Evolutionary conservation across 2,888 invertebrate species (phyloP), one percentile per base, ranked within the genome.

Genomic region (Epinotia bilunana): DNA sequence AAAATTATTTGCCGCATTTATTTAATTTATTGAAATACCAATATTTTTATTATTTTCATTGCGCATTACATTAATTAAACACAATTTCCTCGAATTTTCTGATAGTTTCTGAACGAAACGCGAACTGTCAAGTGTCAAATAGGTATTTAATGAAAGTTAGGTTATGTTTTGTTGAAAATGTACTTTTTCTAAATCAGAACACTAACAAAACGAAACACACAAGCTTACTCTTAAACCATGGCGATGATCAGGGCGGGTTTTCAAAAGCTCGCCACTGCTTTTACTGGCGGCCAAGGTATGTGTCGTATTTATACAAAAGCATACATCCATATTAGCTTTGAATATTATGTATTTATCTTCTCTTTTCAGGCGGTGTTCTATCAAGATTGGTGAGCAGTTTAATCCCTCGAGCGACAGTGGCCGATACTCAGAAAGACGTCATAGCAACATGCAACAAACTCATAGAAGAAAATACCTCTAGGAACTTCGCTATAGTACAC

Each of bases 401-500:
- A 76, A 84, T 86, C 23, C 85, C 88, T 16, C 68, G 80, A 58
- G 86, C 87, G 49, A 86, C 88, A 81, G 77, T 85, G 11, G 80
- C 82, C 13, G 85, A 91, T 78, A 87, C 87, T 6, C 86, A 90
- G 1, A 90, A 91, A 73, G 96, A 95, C 74, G 94, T 96, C 6
- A 94, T 96, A 77, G 87, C 92, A 11, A 95, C 95, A 77, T 95
- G 97, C 58, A 97, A 97, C 82, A 89, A 91, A 69, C 94, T 96
- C 78, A 93, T 97, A 33, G 89, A 92, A 78, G 90, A 94, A 16
- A 90, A 94, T 57, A 89, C 94, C 13, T 96, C 96, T 6, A 92
- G 97, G 57, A 93, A 96, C 78, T 98, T 98, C 90, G 98, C 98
- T 0, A 95, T 98, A 1, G 95, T 98, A 0, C 96, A 98, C 82